Conservation (phyloP, 30 jellyfish, hydroid and myxozoan genomes). For the Aurelia aurita region DNA sequence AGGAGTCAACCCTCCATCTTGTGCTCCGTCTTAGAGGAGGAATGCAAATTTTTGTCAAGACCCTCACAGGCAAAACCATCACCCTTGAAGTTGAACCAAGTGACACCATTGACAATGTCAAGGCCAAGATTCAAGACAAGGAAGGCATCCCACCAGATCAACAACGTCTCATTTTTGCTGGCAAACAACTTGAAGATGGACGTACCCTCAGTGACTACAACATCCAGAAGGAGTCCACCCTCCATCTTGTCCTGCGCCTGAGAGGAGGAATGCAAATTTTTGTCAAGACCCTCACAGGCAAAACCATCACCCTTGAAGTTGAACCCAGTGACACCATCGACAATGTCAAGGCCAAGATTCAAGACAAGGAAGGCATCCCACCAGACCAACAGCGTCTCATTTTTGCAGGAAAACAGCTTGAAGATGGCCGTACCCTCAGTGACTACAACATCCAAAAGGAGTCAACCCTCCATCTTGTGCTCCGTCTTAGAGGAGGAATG, state of each 20-base stretch:
- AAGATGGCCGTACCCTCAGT: slow-evolving; percentile 93
- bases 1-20: slow-evolving; percentile 91
- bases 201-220: slow-evolving; percentile 96
- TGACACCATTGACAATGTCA: slow-evolving; percentile 93
- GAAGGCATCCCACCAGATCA: slow-evolving; percentile 97
- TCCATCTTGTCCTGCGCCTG: slow-evolving; percentile 90
- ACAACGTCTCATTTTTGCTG: slow-evolving; percentile 95
- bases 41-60: slow-evolving; percentile 89
- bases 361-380: slow-evolving; percentile 98
- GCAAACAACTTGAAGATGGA: slow-evolving; percentile 98
- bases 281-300: slow-evolving; percentile 97
- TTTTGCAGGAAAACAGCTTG: slow-evolving; percentile 87
- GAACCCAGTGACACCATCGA: slow-evolving; percentile 98
- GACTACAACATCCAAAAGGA: slow-evolving; percentile 92
- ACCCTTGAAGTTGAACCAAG: slow-evolving; percentile 97
- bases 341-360: slow-evolving; percentile 89
- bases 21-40: slow-evolving; percentile 95
- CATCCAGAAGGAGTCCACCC: slow-evolving; percentile 96
- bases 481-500: slow-evolving; percentile 92
- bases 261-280: slow-evolving; percentile 98
- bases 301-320: slow-evolving; percentile 95
- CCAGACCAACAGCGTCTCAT: slow-evolving; percentile 90
- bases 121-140: slow-evolving; percentile 91
- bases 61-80: slow-evolving; percentile 96
- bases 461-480: slow-evolving; percentile 90